Evolutionary conservation across 2,888 invertebrate genomes (phyloP), one percentile per base, ranked within the genome.

Genomic region (Drosophila meridionalis): DNA sequence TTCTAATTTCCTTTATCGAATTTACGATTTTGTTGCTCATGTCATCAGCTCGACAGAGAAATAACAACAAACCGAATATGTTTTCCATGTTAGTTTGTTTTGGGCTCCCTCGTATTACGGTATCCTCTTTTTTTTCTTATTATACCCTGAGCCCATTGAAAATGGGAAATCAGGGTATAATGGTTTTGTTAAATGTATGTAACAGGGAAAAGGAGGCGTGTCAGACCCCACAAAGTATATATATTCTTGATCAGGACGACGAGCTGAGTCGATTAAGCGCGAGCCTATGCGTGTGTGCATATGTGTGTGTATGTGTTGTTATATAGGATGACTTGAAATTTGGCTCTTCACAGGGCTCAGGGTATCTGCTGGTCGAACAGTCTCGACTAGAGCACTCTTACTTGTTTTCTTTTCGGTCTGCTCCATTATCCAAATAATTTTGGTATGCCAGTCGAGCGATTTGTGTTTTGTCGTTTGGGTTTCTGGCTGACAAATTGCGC

Each of bases 1-100:
- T 82, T 88, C 86, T 90, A 87, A 90, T 87, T 87, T 90, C 86
- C 90, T 83, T 86, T 90, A 90, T 88, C 86, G 90, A 88, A 81
- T 87, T 90, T 87, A 88, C 89, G 90, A 88, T 87, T 87, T 85
- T 88, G 83, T 79, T 80, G 77, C 73, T 62, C 90, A 87, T 87
- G 89, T 75, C 88, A 82, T 87, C 85, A 84, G 62, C 77, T 84
- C 73, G 32, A 64, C 55, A 42, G 58, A 50, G 61, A 58, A 65
- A 82, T 56, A 68, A 69, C 57, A 70, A 66, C 67, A 63, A 53
- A 45, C 50, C 50, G 50, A 63, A 77, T 86, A 72, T 61, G 63
- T 75, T 65, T 61, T 56, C 53, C 48, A 34, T 47, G 63, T 52
- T 70, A 43, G 32, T 55, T 67, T 63, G 45, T 42, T 57, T 78